Evolutionary conservation across 2,113 vertebrate species (phyloP).

Genomic region (Abramis brama): DNA sequence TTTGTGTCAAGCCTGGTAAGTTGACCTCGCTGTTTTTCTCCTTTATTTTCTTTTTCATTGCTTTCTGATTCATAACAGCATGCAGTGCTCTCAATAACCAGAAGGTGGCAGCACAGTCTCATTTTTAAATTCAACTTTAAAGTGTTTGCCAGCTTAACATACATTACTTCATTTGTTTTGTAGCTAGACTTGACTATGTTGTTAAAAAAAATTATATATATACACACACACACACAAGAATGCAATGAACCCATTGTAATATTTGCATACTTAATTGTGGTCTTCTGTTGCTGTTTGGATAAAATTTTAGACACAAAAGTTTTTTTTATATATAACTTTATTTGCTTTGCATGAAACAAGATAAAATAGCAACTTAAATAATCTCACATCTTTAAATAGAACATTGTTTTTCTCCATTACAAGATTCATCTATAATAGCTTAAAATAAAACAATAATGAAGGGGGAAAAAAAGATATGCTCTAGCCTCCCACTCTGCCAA

Average conservation of each 20-base stretch:
- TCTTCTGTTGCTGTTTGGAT: neutral
- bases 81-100: neutral
- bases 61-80: neutral
- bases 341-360: conserved; percentile 69
- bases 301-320: neutral
- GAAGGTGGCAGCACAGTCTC: neutral
- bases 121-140: neutral
- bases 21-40: neutral
- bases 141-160: neutral
- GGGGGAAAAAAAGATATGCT: conserved; percentile 40
- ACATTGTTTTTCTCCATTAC: conserved; percentile 66
- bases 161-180: no score
- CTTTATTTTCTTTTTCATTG: neutral
- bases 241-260: neutral
- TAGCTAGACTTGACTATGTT: no score
- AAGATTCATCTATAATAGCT: conserved; percentile 54
- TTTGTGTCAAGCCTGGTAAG: neutral
- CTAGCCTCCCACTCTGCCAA: conserved; percentile 28
- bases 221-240: no score
- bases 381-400: conserved; percentile 78
- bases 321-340: conserved; percentile 58
- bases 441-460: conserved; percentile 53
- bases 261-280: neutral
- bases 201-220: no score
- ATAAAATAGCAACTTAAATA: conserved; percentile 78